A percentile compares a stretch with the other conserved stretches of the same genome.
phyloP scores from a whole-genome alignment of 2,797 vertebrate species.

The Anisognathus igniventris region DNA sequence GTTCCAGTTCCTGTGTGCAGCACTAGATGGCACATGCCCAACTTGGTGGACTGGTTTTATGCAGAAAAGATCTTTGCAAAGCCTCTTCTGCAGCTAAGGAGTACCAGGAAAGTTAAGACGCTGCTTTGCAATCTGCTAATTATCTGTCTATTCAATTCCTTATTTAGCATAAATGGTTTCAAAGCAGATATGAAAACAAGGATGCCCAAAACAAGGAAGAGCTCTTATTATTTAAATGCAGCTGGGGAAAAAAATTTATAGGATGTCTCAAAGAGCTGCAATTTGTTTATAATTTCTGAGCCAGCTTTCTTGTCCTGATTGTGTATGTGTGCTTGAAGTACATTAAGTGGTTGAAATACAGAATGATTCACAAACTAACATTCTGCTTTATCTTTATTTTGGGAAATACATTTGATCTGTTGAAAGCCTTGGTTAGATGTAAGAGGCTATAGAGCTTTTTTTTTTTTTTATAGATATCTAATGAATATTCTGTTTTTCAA shows the following conservation, averaged over 20 bases:
- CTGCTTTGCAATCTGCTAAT: background rate
- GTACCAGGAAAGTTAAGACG: background rate
- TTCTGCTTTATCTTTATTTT: slow-evolving; percentile 53
- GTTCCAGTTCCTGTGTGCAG: background rate
- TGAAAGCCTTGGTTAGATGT: slow-evolving; percentile 12
- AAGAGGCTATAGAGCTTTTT: background rate
- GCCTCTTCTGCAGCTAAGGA: background rate
- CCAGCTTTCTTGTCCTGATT: slow-evolving; percentile 10
- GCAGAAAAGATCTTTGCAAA: background rate
- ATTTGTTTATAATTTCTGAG: slow-evolving; percentile 38
- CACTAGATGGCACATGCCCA: background rate
- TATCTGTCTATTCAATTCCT: background rate
- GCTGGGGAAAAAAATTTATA: background rate
- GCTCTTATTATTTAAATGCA: background rate
- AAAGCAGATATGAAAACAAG: background rate
- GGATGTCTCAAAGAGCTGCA: background rate
- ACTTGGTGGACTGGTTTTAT: background rate
- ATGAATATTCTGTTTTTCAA: background rate
- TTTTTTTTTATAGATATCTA: background rate
- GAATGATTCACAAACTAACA: slow-evolving; percentile 33
- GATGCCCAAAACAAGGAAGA: background rate
- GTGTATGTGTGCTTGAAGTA: background rate
- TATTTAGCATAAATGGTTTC: background rate
- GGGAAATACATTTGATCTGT: slow-evolving; percentile 34
- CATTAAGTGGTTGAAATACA: slow-evolving; percentile 31